These are phyloP conservation scores for Mylabris sibirica DNA, from an alignment of 2,888 invertebrate species.

Conservation along the genomic window DNA sequence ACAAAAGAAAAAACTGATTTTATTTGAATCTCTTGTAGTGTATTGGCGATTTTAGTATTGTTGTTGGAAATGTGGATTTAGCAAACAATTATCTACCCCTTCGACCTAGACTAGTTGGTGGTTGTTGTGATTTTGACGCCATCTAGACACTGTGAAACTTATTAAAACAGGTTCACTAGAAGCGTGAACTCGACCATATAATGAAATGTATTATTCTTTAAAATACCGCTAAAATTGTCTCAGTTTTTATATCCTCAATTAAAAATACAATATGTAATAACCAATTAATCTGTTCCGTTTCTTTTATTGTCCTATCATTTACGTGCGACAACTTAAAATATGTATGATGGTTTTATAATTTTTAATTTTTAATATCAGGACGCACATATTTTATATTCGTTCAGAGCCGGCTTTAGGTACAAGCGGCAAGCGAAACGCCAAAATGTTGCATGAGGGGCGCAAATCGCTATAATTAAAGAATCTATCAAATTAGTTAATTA, in stretches of 20 bases:
- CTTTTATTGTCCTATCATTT: conserved; percentile 26
- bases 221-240: conserved; percentile 55
- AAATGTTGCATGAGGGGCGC: no score
- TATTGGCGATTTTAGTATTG: background rate
- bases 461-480: no score
- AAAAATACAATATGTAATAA: conserved; percentile 51
- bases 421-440: no score
- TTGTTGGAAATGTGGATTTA: background rate
- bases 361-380: no score
- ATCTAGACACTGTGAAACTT: conserved; percentile 47
- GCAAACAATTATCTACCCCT: background rate
- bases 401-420: no score
- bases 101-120: no score
- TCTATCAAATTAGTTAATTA: no score
- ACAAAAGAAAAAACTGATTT: background rate
- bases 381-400: conserved; percentile 25
- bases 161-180: conserved; percentile 47
- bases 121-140: conserved; percentile 38
- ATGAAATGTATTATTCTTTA: conserved; percentile 55
- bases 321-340: conserved; percentile 39
- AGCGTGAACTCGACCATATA: conserved; percentile 53
- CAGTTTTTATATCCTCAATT: conserved; percentile 52
- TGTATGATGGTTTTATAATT: background rate
- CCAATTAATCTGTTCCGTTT: conserved; percentile 44
- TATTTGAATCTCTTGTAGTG: no score